Conservation (phyloP, 2,113 vertebrate genomes). For the Scalopus aquaticus region DNA sequence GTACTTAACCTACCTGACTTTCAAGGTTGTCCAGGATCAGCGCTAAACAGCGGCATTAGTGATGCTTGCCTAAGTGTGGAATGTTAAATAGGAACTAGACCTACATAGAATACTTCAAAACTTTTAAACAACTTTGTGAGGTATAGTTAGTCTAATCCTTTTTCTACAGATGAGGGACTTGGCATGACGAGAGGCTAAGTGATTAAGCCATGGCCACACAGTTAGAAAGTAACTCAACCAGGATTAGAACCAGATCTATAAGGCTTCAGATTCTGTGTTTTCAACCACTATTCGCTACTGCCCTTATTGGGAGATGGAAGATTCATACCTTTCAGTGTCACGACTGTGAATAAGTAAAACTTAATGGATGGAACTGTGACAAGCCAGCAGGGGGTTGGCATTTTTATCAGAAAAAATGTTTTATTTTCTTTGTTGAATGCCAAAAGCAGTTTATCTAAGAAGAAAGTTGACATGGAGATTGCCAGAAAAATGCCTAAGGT, state of each 20-base stretch:
- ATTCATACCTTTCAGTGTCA: not conserved
- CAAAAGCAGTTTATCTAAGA: conserved; percentile 18
- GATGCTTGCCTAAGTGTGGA: not conserved
- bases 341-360: conserved; percentile 31
- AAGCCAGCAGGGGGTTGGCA: not conserved
- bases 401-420: conserved; percentile 40
- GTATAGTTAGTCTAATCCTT: not conserved
- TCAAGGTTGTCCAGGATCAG: not conserved
- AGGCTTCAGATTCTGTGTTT: conserved; percentile 11
- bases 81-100: not conserved
- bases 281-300: not conserved
- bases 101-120: not conserved
- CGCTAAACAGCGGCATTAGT: not conserved
- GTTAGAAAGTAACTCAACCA: not conserved
- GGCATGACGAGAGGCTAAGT: not conserved
- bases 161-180: not conserved
- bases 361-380: conserved; percentile 35
- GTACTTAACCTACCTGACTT: too few species aligned
- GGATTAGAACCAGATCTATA: not conserved
- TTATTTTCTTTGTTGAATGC: conserved; percentile 53
- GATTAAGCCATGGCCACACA: not conserved
- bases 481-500: conserved; percentile 31
- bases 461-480: conserved; percentile 15
- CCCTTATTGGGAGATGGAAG: conserved; percentile 12
- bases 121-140: not conserved